Evolutionary conservation across 2,888 invertebrate species (phyloP), one percentile per base, ranked within the genome.

Genomic region (Cataglyphis albicans): DNA sequence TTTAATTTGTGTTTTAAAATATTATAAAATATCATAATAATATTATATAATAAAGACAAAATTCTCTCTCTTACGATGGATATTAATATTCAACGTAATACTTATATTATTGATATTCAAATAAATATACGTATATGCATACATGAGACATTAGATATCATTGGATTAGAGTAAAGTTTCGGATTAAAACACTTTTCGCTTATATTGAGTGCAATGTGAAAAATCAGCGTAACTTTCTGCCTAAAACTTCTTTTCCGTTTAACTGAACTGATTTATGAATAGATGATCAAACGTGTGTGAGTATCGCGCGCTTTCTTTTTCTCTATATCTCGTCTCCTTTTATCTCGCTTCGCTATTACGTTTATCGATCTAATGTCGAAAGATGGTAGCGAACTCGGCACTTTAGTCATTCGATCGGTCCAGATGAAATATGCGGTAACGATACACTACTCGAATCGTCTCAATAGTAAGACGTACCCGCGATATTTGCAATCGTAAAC

Each of bases 321-420:
- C 65, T 29, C 25, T 29, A 3, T 29, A 5, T 21, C 32, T 70
- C 38, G 59, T 55, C 18, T 21, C 18, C 35, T 12, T 38, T 64
- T 52, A n/a, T 25, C 3, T 68, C 9, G n/a, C 38, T 55, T 61
- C 63, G 15, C 61, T 57, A 57, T 57, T 55, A 41, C 52, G 73
- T 41, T 59, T 65, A 82, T 74, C 82, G 73, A 86, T 73, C 73
- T 41, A 55, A 38, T 82, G 78, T 78, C 80, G 85, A 74, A 75
- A 80, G 83, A 87, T 74, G 78, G 67, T 76, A 64, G 72, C 41
- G 63, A 64, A 35, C 83, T 61, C 70, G 32, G 25, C 63, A 48
- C 65, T 81, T 78, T 70, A 68, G 88, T 89, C 84, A 87, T 88
- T 86, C 81, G 87, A 89, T 89, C 89, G 85, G 75, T 80, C 81